Conservation (phyloP, 2,888 invertebrate species). For the Drosophila lacicola region DNA sequence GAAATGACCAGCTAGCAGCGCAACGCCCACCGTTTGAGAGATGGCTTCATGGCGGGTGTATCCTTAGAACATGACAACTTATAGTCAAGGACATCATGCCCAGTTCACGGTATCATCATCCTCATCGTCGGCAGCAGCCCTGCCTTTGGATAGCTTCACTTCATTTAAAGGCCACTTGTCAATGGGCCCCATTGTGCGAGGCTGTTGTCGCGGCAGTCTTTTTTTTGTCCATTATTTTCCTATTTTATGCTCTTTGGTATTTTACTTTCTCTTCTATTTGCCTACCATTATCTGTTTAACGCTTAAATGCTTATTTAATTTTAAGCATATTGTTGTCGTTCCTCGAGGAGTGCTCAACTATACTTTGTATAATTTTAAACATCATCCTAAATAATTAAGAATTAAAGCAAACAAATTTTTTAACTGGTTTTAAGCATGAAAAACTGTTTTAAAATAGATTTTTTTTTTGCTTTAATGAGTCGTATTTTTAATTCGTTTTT, state of each 20-base stretch:
- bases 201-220: slow-evolving; percentile 26
- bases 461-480: neutral
- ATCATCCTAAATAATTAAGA: no score
- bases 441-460: no score
- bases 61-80: slow-evolving; percentile 53
- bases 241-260: slow-evolving; percentile 41
- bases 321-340: slow-evolving; percentile 10
- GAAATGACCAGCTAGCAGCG: slow-evolving; percentile 41
- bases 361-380: neutral
- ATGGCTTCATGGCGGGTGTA: slow-evolving; percentile 11
- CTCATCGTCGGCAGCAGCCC: slow-evolving; percentile 22
- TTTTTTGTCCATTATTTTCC: neutral
- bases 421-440: neutral
- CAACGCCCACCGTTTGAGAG: slow-evolving; percentile 22
- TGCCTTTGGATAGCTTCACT: slow-evolving; percentile 45
- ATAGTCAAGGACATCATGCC: slow-evolving; percentile 69
- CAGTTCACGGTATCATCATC: slow-evolving; percentile 22
- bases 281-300: slow-evolving; percentile 41
- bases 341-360: neutral
- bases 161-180: slow-evolving; percentile 78
- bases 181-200: slow-evolving; percentile 52
- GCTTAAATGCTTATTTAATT: slow-evolving; percentile 45
- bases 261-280: slow-evolving; percentile 37
- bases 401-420: neutral
- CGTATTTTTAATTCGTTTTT: no score